Percentiles rank a stretch among this genome's conserved stretches.
Conservation (phyloP, 2,113 vertebrate genomes). For the Semnornis frantzii region DNA sequence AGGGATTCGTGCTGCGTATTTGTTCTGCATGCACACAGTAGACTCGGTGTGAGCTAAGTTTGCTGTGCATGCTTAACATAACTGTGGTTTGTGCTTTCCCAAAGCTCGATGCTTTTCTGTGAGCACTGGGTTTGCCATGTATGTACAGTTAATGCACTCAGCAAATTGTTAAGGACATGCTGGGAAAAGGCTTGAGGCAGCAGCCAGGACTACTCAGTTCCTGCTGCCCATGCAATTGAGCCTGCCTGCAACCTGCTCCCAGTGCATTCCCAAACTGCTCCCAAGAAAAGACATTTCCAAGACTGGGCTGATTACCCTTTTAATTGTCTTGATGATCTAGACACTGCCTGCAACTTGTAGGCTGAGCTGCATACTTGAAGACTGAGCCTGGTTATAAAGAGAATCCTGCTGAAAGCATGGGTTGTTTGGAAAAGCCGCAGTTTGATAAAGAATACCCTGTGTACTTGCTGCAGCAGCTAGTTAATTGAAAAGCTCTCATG, state of each 20-base stretch:
- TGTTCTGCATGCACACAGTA: background rate
- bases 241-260: background rate
- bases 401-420: background rate
- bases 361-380: background rate
- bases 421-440: background rate
- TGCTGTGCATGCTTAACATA: background rate
- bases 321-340: background rate
- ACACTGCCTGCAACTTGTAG: background rate
- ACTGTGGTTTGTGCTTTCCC: rapidly evolving
- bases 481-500: background rate
- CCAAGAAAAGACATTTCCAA: background rate
- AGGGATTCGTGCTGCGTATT: background rate
- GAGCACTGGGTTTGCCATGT: rapidly evolving
- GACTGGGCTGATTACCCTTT: background rate
- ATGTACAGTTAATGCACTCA: background rate
- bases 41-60: background rate
- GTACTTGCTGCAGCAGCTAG: background rate
- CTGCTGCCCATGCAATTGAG: background rate
- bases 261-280: background rate
- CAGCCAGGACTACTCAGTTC: background rate
- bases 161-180: background rate
- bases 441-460: background rate
- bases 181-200: background rate
- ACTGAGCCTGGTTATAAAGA: background rate
- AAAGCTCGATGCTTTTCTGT: background rate